Conservation (phyloP, 2,113 vertebrate species). For the Sterna hirundo region DNA sequence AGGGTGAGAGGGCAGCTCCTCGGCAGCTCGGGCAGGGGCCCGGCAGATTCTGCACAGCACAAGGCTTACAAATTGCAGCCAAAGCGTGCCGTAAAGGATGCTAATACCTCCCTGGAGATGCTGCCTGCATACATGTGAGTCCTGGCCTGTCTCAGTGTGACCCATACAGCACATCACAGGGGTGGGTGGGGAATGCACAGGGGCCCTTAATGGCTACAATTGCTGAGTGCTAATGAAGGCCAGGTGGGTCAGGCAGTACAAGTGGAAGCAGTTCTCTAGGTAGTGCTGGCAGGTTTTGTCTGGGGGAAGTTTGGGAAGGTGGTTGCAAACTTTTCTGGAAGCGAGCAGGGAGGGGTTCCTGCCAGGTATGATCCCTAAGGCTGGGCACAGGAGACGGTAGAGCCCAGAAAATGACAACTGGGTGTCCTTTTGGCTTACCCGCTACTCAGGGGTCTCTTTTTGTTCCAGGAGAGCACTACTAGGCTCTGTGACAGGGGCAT, state of each 20-base stretch:
- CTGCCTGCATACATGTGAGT: not conserved
- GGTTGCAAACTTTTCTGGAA: not conserved
- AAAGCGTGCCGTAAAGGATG: not conserved
- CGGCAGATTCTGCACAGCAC: not conserved
- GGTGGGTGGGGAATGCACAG: not conserved
- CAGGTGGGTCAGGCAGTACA: not conserved
- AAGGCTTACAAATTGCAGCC: not conserved
- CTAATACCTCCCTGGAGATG: not conserved
- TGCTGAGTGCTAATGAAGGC: not conserved
- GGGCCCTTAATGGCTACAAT: not conserved
- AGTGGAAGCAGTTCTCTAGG: not conserved
- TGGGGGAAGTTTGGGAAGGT: not conserved
- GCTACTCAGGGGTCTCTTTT: not conserved
- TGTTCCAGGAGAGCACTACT: not conserved
- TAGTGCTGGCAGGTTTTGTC: not conserved
- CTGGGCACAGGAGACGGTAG: not conserved
- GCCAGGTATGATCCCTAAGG: not conserved
- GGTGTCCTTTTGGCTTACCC: not conserved
- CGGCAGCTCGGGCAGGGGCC: not conserved
- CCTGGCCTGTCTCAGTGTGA: accelerated
- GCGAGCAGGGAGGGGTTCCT: not conserved
- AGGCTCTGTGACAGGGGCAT: accelerated
- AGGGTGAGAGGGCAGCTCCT: not conserved
- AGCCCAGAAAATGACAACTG: not conserved
- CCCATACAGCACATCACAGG: not conserved